Percentiles rank a stretch among this genome's conserved stretches.
Evolutionary conservation across 2,797 vertebrate genomes (phyloP).

Genomic region (Sparidentex hasta): DNA sequence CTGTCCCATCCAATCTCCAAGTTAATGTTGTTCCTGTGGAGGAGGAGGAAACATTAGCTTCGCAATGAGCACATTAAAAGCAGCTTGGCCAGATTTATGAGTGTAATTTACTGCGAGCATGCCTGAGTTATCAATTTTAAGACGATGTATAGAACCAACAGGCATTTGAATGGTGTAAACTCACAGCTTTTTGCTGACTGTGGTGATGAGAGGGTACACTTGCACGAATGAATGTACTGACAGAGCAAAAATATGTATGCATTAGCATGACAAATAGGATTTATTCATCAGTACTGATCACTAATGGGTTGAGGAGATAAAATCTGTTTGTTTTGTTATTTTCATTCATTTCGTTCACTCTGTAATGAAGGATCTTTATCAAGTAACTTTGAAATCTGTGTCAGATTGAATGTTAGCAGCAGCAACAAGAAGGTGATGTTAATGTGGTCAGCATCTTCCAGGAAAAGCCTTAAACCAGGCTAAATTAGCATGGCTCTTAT

Average conservation of each 20-base stretch:
- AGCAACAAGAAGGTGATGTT: no score
- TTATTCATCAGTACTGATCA: conserved; percentile 9
- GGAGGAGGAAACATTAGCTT: conserved; percentile 65
- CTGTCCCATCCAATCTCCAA: conserved; percentile 44
- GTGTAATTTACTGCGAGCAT: conserved; percentile 62
- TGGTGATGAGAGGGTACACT: conserved; percentile 22
- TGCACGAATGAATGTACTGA: conserved; percentile 31
- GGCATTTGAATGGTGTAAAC: conserved; percentile 67
- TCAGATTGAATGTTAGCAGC: no score
- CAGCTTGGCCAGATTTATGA: conserved; percentile 73
- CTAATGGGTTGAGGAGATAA: neutral
- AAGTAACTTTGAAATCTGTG: no score
- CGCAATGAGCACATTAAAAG: conserved; percentile 64
- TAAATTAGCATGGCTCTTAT: no score
- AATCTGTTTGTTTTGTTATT: neutral
- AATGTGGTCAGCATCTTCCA: no score
- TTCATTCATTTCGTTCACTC: neutral
- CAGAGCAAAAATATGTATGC: conserved; percentile 12
- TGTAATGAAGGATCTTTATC: neutral
- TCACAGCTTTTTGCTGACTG: conserved; percentile 55
- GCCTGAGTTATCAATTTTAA: conserved; percentile 66
- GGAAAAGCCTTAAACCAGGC: no score
- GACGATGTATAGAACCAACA: conserved; percentile 52
- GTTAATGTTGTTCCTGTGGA: conserved; percentile 44
- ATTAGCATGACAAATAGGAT: conserved; percentile 15